Evolutionary conservation across 2,797 vertebrate species (phyloP).

Genomic region (Merluccius polli): DNA sequence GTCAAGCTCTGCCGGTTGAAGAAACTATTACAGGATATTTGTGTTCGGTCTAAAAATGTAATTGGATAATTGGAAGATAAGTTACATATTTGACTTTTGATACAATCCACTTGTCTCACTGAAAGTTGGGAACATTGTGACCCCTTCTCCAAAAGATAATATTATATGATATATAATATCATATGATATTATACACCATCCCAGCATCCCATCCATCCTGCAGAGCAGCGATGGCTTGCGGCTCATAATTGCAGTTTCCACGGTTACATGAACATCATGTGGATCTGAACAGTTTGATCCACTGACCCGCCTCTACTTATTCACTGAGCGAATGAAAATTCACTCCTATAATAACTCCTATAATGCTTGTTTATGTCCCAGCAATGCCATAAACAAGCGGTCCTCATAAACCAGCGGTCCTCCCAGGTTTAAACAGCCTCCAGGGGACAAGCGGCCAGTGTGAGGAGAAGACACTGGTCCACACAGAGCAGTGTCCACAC

Average conservation of each 20-base stretch:
- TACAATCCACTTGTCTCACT: neutral
- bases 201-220: no score
- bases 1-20: neutral
- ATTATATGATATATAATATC: no score
- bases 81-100: no score
- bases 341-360: neutral
- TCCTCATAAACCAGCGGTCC: neutral
- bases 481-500: no score
- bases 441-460: neutral
- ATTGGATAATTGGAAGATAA: neutral
- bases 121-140: neutral
- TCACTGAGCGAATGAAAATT: neutral
- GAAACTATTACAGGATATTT: neutral
- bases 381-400: neutral
- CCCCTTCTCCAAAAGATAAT: neutral
- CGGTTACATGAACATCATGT: neutral
- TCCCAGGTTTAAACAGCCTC: slow-evolving; percentile 1
- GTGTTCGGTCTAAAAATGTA: neutral
- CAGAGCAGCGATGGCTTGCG: no score
- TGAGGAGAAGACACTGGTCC: neutral
- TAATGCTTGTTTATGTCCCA: neutral
- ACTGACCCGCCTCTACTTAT: neutral
- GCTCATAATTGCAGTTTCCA: neutral
- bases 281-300: neutral
- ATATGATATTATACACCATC: no score